These are phyloP conservation scores for Microctonus aethiopoides DNA, from an alignment of 2,888 invertebrate genomes.

Conservation along the genomic window DNA sequence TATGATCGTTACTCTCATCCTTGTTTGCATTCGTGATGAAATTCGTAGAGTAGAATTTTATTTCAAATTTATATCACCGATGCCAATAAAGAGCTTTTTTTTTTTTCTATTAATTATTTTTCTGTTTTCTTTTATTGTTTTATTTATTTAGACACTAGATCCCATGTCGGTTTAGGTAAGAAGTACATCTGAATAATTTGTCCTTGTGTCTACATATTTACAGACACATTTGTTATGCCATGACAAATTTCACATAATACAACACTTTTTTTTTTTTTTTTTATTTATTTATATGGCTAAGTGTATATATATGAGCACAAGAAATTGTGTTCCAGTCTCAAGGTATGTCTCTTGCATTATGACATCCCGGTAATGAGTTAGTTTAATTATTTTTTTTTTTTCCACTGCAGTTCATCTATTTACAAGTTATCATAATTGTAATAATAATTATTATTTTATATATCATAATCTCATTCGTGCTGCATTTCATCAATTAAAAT, in stretches of 20 bases:
- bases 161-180: background rate
- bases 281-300: no score
- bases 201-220: background rate
- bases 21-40: background rate
- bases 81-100: background rate
- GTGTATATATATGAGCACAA: slow-evolving; percentile 9
- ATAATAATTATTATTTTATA: background rate
- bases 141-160: background rate
- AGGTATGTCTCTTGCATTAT: slow-evolving; percentile 6
- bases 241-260: background rate
- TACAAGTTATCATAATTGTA: background rate
- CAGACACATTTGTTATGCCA: background rate
- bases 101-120: background rate
- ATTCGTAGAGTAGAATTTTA: background rate
- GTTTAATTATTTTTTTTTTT: no score
- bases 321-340: slow-evolving; percentile 29
- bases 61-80: background rate
- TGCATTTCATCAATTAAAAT: background rate
- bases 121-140: background rate
- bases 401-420: slow-evolving; percentile 21
- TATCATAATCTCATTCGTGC: slow-evolving; percentile 9
- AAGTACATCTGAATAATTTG: slow-evolving; percentile 8
- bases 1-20: background rate
- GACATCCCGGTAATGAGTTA: slow-evolving; percentile 15
- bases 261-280: background rate